Conservation (phyloP, 1,140 invertebrate species). For the Conopomorpha cramerella region DNA sequence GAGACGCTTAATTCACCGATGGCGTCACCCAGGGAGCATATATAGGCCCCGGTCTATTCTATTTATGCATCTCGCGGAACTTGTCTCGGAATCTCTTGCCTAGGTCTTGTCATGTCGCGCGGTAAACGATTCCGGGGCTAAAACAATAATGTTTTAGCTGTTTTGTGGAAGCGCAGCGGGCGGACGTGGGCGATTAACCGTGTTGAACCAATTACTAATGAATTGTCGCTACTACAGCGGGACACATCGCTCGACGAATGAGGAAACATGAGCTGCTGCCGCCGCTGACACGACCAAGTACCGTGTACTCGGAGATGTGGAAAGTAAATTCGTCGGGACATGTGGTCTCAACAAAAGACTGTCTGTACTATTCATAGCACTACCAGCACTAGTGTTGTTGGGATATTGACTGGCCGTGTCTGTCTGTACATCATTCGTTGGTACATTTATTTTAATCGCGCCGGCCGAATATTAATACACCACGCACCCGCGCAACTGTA, state of each 20-base stretch:
- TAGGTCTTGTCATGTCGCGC: slow-evolving; percentile 54
- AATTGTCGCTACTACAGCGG: slow-evolving; percentile 5
- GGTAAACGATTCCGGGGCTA: slow-evolving; percentile 41
- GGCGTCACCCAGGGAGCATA: slow-evolving; percentile 47
- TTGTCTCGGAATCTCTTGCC: slow-evolving; percentile 56
- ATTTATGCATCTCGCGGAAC: slow-evolving; percentile 54
- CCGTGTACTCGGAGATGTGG: too few relatives aligned
- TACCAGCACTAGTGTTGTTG: too few relatives aligned
- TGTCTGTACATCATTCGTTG: not conserved
- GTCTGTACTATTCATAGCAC: too few relatives aligned
- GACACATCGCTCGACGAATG: slow-evolving; percentile 4
- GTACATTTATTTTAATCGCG: not conserved
- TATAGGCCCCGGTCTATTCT: slow-evolving; percentile 49
- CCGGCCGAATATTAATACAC: not conserved
- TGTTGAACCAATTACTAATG: slow-evolving; percentile 1
- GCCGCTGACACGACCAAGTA: slow-evolving; percentile 5
- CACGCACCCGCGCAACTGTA: too few relatives aligned
- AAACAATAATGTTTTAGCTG: slow-evolving; percentile 22
- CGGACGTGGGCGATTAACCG: not conserved
- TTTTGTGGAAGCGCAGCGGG: not conserved
- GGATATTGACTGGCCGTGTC: too few relatives aligned
- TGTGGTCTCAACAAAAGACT: too few relatives aligned
- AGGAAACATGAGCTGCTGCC: slow-evolving; percentile 21
- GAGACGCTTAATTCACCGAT: slow-evolving; percentile 25
- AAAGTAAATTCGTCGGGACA: too few relatives aligned